Percentiles rank a stretch among this genome's conserved stretches.
Evolutionary conservation across 53 echinoderm and acorn worm genomes (phyloP).

Genomic region (Echinometra lucunter): DNA sequence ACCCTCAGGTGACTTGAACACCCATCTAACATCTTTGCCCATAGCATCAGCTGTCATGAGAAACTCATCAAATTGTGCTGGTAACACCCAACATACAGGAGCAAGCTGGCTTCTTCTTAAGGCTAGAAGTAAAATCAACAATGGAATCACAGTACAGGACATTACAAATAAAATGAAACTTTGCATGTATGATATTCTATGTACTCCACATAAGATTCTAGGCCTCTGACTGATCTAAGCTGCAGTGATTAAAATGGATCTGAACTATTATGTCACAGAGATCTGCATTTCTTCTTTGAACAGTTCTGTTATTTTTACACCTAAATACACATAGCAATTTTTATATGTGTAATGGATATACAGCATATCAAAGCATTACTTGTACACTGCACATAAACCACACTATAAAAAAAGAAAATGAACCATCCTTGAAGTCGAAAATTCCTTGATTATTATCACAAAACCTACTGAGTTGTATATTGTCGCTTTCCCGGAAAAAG

Average conservation of each 20-base stretch:
- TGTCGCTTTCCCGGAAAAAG: no score
- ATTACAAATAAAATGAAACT: not conserved
- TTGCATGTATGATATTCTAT: not conserved
- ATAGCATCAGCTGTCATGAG: conserved; percentile 91
- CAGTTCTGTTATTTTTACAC: no score
- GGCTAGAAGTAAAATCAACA: conserved; percentile 60
- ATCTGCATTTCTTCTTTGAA: not conserved
- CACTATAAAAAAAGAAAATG: no score
- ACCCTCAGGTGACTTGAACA: conserved; percentile 92
- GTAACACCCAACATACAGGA: conserved; percentile 95
- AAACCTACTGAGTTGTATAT: no score
- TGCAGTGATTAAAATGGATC: not conserved
- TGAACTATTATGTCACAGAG: not conserved
- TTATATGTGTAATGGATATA: not conserved
- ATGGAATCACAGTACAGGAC: not conserved
- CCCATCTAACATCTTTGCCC: conserved; percentile 90
- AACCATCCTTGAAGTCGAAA: no score
- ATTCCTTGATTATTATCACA: no score
- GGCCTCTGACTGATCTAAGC: not conserved
- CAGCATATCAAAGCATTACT: not conserved
- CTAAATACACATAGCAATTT: not conserved
- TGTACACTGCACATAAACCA: no score
- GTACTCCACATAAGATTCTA: no score
- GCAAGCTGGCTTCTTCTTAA: conserved; percentile 83
- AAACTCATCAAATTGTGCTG: conserved; percentile 92